Evolutionary conservation across 2,888 invertebrate species (phyloP).

Genomic region (Sinohyriopsis cumingii): DNA sequence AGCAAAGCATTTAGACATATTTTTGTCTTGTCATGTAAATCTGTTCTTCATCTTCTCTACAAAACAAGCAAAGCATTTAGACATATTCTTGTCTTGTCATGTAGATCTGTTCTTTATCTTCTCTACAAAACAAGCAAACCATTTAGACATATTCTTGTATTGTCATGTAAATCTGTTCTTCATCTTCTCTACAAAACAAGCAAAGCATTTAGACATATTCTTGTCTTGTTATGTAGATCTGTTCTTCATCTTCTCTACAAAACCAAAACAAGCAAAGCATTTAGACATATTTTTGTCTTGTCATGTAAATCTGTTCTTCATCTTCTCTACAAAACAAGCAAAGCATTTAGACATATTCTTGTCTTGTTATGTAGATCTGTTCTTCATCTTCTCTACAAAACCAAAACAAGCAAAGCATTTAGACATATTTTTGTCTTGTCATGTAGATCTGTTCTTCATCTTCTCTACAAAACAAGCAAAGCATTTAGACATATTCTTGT

Average conservation of each 20-base stretch:
- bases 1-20: no score
- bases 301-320: conserved; percentile 40
- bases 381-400: conserved; percentile 49
- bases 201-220: no score
- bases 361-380: neutral
- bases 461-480: conserved; percentile 31
- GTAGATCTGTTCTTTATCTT: conserved; percentile 40
- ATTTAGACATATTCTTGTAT: no score
- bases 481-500: no score
- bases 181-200: conserved; percentile 41
- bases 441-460: conserved; percentile 42
- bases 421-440: no score
- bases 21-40: no score
- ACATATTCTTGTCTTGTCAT: no score
- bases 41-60: conserved; percentile 47
- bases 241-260: conserved; percentile 48
- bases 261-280: neutral
- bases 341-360: no score
- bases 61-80: conserved; percentile 3
- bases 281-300: no score
- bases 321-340: conserved; percentile 36
- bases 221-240: conserved; percentile 1
- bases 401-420: no score
- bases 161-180: conserved; percentile 31
- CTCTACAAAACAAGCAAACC: conserved; percentile 28